These are phyloP conservation scores for Acrossocheilus fasciatus DNA, from an alignment of 2,797 vertebrate genomes.

Conservation along the genomic window DNA sequence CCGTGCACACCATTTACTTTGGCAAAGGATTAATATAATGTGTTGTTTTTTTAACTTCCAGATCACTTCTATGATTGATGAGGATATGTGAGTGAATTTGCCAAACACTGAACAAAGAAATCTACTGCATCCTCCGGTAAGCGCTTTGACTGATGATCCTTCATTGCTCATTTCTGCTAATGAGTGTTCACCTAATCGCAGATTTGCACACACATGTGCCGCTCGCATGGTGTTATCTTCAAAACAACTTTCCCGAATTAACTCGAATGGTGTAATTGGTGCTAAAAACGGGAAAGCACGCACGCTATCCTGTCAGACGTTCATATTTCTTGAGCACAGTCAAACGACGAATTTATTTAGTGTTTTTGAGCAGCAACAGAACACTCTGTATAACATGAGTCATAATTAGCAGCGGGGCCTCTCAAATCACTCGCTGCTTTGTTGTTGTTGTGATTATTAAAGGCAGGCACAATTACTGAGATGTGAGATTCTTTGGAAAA, in stretches of 20 bases:
- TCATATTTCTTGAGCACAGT: constrained; percentile 57
- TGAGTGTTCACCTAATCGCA: constrained; percentile 60
- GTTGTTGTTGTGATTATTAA: constrained; percentile 60
- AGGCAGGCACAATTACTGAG: constrained; percentile 55
- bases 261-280: constrained; percentile 50
- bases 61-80: constrained; percentile 79
- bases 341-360: constrained; percentile 58
- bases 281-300: constrained; percentile 39
- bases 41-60: constrained; percentile 68
- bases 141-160: constrained; percentile 70
- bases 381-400: constrained; percentile 60
- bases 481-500: constrained; percentile 46
- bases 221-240: constrained; percentile 49
- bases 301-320: constrained; percentile 47
- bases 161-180: constrained; percentile 62
- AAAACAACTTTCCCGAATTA: constrained; percentile 56
- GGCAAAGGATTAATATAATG: constrained; percentile 63
- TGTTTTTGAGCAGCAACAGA: constrained; percentile 60
- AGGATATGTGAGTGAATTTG: constrained; percentile 77
- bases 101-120: constrained; percentile 74
- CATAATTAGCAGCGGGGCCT: constrained; percentile 62
- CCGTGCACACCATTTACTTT: constrained; percentile 35
- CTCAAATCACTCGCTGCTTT: constrained; percentile 55
- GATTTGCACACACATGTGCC: constrained; percentile 55
- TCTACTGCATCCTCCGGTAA: constrained; percentile 78